Base-by-base conservation (phyloP, 2,113 vertebrate species). In the Pelmatolapia mariae region DNA sequence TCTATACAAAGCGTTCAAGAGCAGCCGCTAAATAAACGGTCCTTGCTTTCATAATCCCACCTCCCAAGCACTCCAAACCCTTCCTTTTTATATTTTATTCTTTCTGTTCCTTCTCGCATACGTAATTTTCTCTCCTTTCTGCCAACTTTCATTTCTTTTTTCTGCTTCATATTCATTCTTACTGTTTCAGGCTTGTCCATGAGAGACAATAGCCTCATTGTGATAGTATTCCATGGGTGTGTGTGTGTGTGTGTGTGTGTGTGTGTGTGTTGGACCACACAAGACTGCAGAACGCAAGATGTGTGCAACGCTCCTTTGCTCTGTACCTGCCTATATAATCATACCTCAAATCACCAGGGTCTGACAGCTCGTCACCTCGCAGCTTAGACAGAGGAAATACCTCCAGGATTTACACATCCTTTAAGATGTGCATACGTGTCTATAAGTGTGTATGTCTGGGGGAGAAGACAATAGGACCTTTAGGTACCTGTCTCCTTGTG, bases 361-460 rank as follows among this genome's bases (percentile, higher is more conserved):
- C 84, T 92, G 95, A 94, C 93, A 94, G 89, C 82, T 86, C 54
- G 9, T 95, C 94, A 92, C 22, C 83, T 93, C 47, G 13, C 94
- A 92, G 92, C 91, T 94, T 89, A 90, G 80, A 89, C 59, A 78
- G 90, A 93, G 93, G 93, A 94, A 92, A 91, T 94, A 92, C 93
- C 89, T 95, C 66, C 52, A 86, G 84, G 90, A 82, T 91, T 91
- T 76, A 50, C 82, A 91, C 80, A 86, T 90, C 86, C 85, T 89
- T 87, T 38, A 91, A 86, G 87, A 81, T 87, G 90, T 83, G 82
- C 68, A 80, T 89, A 81, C 29, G 45, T 89, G 81, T 91, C 89
- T 88, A 10, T 38, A 31, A 87, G 78, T 63, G 43, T 82, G 66
- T 84, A 54, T 8, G 50, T 80, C n/a, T 33, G 19, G 4, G 52